Base-by-base conservation (phyloP, 2,797 vertebrate species). In the Labeo calbasu region DNA sequence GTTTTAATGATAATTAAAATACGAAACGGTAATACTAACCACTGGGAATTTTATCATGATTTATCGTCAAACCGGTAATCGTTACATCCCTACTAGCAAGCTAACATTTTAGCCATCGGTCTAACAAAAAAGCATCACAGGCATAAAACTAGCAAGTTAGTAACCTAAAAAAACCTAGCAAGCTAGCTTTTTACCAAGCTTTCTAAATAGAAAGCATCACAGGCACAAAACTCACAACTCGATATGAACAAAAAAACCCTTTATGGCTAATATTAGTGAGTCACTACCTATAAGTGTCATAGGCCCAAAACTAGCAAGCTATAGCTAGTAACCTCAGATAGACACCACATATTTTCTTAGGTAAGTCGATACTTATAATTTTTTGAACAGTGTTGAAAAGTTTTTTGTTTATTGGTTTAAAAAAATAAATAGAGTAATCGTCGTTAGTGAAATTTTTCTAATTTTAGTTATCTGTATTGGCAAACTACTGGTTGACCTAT, bases 121-220 rank as follows among this genome's bases (percentile, higher is more conserved):
- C 63, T 36, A 9, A 28, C 7, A 2, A 36, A 15, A 66, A 5
- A 28, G 28, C 28, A 28, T 28, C 1, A 66, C 9, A 21, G 1
- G 14, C 65, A 40, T 3, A 40, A 10, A 36, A 1, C 14, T 36
- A 36, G 0, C 65, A 66, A 68, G 17, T 15, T 13, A 68, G 5
- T 43, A 13, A n/a, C 36, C 1, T 13, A 36, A 13, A 71, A 71
- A n/a, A n/a, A 5, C 4, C 10, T 15, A 25, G 7, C 13, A 70
- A 12, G 3, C 3, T 15, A 9, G 1, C 2, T 25, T 71, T 2
- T 48, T 4, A 70, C 0, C 4, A 0, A 48, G 40, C 23, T 0
- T 0, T 5, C 40, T 23, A 14, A 43, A 5, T 13, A n/a, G 36
- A 14, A 13, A 48, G 11, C 10, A 21, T 1, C 21, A 57, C 11